Evolutionary conservation across 2,113 vertebrate species (phyloP), one percentile per base, ranked within the genome.

Genomic region (Recurvirostra avosetta): DNA sequence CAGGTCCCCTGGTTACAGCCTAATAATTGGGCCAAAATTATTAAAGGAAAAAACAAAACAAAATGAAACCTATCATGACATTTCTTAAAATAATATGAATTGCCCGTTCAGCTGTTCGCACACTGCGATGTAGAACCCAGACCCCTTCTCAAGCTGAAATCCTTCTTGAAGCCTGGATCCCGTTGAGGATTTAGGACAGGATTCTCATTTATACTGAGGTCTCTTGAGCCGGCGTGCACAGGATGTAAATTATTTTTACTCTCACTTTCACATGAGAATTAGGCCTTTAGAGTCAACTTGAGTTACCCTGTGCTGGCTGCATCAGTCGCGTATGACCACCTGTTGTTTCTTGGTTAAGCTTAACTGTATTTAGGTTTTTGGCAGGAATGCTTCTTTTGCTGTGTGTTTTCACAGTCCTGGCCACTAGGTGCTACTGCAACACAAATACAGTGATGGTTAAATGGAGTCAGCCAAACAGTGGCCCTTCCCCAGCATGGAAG

Each of bases 371-470:
- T 81, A 47, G 56, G 4, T 2, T 25, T 94, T 88, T 96, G 94
- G 92, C 93, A 93, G 73, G 21, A 85, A 40, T 8, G 4, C 11
- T 61, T 53, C 58, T 8, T 73, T 82, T 79, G 67, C 93, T 70
- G 15, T 23, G 49, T 90, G 72, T 94, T 94, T 95, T 93, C 85
- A 90, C n/a, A 92, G 92, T n/a, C 92, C 79, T 96, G 93, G 82
- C 96, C 96, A 95, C 95, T 97, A 97, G 96, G 53, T 97, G 96
- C 93, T 97, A 97, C 96, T 96, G 88, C 96, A 97, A 73, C 94
- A 96, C 93, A 96, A 76, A 94, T 11, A 43, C 96, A 92, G 85
- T 5, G 59, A 32, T 86, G 90, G 49, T 72, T 76, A 41, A 36
- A 26, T 61, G 67, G 90, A 90, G 18, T 22, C 55, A 22, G 63